These are phyloP conservation scores for Pteruthius melanotis DNA, from an alignment of 2,113 vertebrate genomes.

Conservation along the genomic window DNA sequence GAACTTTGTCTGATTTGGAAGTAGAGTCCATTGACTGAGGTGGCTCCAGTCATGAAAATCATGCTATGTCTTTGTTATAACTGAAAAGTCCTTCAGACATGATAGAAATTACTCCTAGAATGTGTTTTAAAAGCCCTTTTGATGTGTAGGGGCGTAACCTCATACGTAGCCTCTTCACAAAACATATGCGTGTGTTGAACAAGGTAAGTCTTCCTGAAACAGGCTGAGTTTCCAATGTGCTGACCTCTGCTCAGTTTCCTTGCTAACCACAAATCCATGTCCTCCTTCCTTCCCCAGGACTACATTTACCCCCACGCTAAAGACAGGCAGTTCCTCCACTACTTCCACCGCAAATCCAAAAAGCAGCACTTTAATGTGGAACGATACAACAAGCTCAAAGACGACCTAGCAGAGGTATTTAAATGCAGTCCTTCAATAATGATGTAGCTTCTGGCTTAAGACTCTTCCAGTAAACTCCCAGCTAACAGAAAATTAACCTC, in stretches of 20 bases:
- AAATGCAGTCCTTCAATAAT: background rate
- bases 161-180: background rate
- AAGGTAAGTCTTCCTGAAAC: background rate
- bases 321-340: conserved; percentile 87
- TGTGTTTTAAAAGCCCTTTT: background rate
- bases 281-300: conserved; percentile 75
- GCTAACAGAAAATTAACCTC: background rate
- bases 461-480: background rate
- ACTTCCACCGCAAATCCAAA: conserved; percentile 83
- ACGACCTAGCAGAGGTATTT: conserved; percentile 83
- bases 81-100: background rate
- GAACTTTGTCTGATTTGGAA: background rate
- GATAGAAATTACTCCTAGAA: background rate
- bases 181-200: background rate
- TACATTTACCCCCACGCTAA: conserved; percentile 82
- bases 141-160: background rate
- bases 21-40: background rate
- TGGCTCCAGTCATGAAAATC: background rate
- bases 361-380: conserved; percentile 81
- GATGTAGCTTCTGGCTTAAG: background rate
- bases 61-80: background rate
- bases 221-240: background rate
- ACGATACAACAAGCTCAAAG: conserved; percentile 85
- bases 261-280: background rate
- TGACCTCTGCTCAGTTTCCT: background rate